phyloP scores from a whole-genome alignment of 2,888 invertebrate species.

The Agonopterix arenella region DNA sequence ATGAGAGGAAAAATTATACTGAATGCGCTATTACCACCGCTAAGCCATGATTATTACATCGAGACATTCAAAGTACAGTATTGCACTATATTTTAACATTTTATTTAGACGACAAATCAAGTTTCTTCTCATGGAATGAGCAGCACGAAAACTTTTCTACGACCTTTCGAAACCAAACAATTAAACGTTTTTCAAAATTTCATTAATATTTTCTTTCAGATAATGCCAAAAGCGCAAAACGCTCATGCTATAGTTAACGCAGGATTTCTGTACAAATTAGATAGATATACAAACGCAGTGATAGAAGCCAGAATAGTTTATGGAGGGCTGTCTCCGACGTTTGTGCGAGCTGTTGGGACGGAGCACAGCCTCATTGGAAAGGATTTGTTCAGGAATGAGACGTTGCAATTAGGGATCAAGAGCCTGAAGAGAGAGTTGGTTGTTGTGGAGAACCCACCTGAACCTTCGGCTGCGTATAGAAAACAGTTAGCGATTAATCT shows the following conservation, averaged over 20 bases:
- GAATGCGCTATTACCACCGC: slow-evolving; percentile 71
- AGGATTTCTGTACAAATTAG: slow-evolving; percentile 80
- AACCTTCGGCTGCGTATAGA: slow-evolving; percentile 76
- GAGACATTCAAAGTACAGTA: slow-evolving; percentile 77
- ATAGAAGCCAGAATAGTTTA: slow-evolving; percentile 73
- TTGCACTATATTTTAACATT: not conserved
- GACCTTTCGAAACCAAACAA: not conserved
- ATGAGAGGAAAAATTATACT: slow-evolving; percentile 70
- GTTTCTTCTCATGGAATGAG: not conserved
- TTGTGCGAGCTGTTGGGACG: slow-evolving; percentile 67
- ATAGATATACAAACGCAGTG: slow-evolving; percentile 43
- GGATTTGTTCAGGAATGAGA: slow-evolving; percentile 45
- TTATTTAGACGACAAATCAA: not conserved
- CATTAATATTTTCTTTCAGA: slow-evolving; percentile 53
- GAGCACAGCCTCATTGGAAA: slow-evolving; percentile 68
- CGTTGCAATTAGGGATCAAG: slow-evolving; percentile 49
- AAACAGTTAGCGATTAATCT: slow-evolving; percentile 77
- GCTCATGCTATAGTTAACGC: slow-evolving; percentile 86
- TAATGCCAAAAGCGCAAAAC: slow-evolving; percentile 84
- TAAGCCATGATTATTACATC: slow-evolving; percentile 58
- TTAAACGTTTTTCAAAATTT: not conserved
- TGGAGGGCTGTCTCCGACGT: slow-evolving; percentile 72
- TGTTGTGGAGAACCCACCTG: slow-evolving; percentile 52
- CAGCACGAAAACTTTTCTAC: not conserved
- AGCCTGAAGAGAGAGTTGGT: slow-evolving; percentile 35